phyloP scores from a whole-genome alignment of 2,113 vertebrate genomes.

The Platichthys flesus region DNA sequence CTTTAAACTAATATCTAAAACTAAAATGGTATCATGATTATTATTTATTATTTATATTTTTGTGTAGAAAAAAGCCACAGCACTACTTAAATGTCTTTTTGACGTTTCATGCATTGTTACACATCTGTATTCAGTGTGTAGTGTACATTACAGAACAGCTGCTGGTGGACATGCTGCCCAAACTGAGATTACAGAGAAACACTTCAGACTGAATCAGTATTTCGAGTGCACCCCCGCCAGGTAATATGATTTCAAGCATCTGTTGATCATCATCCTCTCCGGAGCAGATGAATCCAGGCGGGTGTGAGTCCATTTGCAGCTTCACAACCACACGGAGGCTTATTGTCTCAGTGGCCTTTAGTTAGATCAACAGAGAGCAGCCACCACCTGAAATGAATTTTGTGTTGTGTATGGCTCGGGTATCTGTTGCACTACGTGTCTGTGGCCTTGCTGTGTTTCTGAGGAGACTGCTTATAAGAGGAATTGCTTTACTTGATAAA shows the following conservation, averaged over 20 bases:
- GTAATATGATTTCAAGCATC: conserved; percentile 38
- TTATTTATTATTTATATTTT: not conserved
- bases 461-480: no score
- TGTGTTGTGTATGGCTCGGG: not conserved
- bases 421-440: not conserved
- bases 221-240: conserved; percentile 11
- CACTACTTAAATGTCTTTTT: no score
- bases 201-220: conserved; percentile 26
- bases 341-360: not conserved
- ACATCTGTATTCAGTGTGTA: not conserved
- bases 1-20: not conserved
- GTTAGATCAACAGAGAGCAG: not conserved
- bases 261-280: not conserved
- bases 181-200: not conserved
- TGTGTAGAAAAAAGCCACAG: not conserved
- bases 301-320: conserved; percentile 14
- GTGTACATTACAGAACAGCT: not conserved
- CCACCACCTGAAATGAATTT: not conserved
- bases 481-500: no score
- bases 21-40: not conserved
- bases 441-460: not conserved
- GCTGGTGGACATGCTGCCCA: not conserved
- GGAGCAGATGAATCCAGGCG: not conserved
- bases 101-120: no score
- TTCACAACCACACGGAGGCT: not conserved